Base-by-base conservation (phyloP, 2,888 invertebrate genomes). In the Philaethria dido region DNA sequence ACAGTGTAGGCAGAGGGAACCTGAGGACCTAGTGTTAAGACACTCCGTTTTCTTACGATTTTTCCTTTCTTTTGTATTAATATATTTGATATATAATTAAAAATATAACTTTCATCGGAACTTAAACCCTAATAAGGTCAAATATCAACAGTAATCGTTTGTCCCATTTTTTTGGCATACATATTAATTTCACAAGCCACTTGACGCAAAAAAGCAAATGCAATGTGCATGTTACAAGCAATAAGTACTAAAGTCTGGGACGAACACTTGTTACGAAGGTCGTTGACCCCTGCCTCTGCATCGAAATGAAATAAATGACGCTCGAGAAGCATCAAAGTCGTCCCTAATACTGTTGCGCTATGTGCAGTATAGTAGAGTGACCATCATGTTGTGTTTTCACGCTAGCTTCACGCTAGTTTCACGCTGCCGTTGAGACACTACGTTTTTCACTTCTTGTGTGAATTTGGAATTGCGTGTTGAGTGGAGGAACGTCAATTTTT, bases 221-320 rank as follows among this genome's bases (percentile, higher is more conserved):
- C 1, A 9, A 52, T 47, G 48, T 55, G 14, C 36, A 55, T 39
- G 39, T 39, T 55, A 13, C 20, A 39, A 39, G 18, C 8, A 55
- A n/a, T 11, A 39, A 42, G 39, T 18, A 59, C 36, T 52, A 60
- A 50, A 62, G 67, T 67, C 61, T 62, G 63, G 44, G 47, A 64
- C 62, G 42, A 44, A 36, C 77, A 74, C 75, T 75, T 76, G 75
- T 77, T 73, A 70, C 71, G 29, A 66, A 55, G 81, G 81, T 80
- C 84, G 64, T 69, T 72, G 82, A 81, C 74, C 83, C 74, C 76
- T 78, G 78, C 72, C 70, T 76, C 78, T 78, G 78, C 79, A 80
- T 77, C 76, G 71, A 77, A 75, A 73, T 69, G 67, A 77, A 79
- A 78, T 78, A 80, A 78, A 79, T 78, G 80, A 77, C 77, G 78